Percentiles rank a stretch among this genome's conserved stretches.
Evolutionary conservation across 2,113 vertebrate species (phyloP).

Genomic region (Chloropsis hardwickii): DNA sequence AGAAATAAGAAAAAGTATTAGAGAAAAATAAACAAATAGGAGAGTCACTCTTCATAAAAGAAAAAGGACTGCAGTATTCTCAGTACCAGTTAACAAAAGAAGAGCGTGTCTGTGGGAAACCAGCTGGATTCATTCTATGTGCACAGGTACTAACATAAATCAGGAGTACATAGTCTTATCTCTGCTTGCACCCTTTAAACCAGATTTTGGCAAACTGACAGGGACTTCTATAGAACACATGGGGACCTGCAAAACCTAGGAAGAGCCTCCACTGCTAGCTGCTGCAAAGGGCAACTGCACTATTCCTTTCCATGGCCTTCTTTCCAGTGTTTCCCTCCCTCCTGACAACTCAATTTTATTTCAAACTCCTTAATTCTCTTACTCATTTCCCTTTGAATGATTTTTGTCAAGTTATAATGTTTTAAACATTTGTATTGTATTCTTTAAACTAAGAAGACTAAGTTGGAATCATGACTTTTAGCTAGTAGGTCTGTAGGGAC

Average conservation of each 20-base stretch:
- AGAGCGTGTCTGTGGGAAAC: not conserved
- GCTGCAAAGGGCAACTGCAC: not conserved
- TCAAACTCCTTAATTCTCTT: not conserved
- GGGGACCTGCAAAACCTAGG: not conserved
- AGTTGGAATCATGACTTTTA: not conserved
- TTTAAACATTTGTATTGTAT: not conserved
- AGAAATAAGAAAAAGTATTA: not conserved
- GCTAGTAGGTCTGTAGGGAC: not conserved
- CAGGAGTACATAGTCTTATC: not conserved
- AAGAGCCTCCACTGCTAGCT: not conserved
- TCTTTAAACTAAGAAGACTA: not conserved
- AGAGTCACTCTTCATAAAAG: not conserved
- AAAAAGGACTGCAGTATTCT: not conserved
- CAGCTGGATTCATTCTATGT: not conserved
- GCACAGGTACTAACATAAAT: not conserved
- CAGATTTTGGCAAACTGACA: not conserved
- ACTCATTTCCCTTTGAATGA: not conserved
- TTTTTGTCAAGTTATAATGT: not conserved
- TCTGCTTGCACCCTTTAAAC: not conserved
- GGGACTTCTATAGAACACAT: not conserved
- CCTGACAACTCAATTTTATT: not conserved
- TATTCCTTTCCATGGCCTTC: not conserved
- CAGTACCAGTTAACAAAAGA: not conserved
- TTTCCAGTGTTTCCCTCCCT: not conserved
- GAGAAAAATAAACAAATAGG: not conserved